These are phyloP conservation scores for Megaceryle torquata DNA, from an alignment of 2,113 vertebrate species.

Conservation along the genomic window DNA sequence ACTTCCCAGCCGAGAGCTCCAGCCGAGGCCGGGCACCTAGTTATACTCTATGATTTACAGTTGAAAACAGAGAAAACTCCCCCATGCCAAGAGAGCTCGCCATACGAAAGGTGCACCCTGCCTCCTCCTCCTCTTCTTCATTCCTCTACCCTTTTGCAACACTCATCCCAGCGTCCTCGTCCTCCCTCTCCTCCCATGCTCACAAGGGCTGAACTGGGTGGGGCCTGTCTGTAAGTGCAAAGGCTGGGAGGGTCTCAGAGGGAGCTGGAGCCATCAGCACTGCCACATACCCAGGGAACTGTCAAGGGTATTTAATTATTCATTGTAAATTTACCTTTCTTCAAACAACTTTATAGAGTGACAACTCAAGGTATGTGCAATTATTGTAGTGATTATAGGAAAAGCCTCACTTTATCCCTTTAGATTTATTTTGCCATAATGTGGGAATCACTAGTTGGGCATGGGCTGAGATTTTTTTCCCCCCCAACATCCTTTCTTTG, in stretches of 20 bases:
- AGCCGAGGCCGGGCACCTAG: neutral
- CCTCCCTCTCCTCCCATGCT: neutral
- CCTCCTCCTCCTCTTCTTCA: neutral
- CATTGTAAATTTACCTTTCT: neutral
- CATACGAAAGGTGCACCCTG: neutral
- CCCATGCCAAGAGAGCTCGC: neutral
- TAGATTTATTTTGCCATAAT: neutral
- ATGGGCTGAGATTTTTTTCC: neutral
- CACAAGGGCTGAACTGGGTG: accelerated
- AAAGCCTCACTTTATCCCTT: neutral
- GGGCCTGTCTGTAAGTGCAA: accelerated
- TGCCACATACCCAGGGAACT: neutral
- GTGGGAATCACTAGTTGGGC: neutral
- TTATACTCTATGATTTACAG: accelerated
- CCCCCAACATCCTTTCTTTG: neutral
- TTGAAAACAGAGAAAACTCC: neutral
- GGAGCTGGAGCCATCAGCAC: neutral
- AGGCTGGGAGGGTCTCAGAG: neutral
- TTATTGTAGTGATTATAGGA: neutral
- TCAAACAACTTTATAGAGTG: neutral
- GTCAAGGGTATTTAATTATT: neutral
- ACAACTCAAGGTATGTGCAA: accelerated
- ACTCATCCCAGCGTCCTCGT: neutral
- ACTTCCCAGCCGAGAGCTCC: neutral
- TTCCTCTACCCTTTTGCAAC: neutral